Evolutionary conservation across 2,113 vertebrate genomes (phyloP).

Genomic region (Rhinolophus ferrumequinum): DNA sequence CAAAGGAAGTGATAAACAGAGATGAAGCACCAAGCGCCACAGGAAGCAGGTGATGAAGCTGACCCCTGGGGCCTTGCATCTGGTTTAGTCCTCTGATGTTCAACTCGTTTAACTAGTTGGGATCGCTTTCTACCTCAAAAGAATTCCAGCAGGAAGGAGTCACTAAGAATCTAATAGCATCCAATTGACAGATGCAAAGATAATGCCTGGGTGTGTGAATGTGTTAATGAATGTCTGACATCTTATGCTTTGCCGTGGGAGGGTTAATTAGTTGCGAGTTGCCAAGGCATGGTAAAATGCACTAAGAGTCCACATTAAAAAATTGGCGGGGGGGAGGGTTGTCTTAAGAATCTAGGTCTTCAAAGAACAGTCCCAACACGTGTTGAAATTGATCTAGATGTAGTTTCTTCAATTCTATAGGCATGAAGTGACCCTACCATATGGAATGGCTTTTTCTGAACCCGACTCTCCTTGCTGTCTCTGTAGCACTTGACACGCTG

Average conservation of each 20-base stretch:
- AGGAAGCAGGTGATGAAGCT: not conserved
- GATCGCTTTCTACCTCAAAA: not conserved
- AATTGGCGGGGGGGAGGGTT: not conserved
- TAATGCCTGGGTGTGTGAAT: not conserved
- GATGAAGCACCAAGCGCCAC: not conserved
- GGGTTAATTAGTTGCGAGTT: constrained; percentile 47
- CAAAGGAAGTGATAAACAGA: not conserved
- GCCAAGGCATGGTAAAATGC: not conserved
- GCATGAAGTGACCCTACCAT: not conserved
- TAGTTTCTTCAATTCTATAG: constrained; percentile 18
- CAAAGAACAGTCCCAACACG: constrained; percentile 25
- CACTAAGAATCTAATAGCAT: not conserved
- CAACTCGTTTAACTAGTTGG: constrained; percentile 59
- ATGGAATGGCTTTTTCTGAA: not conserved
- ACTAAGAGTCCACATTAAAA: constrained; percentile 10
- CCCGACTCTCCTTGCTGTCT: not conserved
- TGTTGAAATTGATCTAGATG: not conserved
- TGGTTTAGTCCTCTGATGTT: not conserved
- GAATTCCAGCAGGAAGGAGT: constrained; percentile 60
- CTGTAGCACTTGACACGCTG: not conserved
- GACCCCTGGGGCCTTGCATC: not conserved
- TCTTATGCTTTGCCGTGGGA: not conserved
- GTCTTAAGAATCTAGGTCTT: constrained; percentile 38
- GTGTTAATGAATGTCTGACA: not conserved
- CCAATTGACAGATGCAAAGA: not conserved